Evolutionary conservation across 2,888 invertebrate species (phyloP), one percentile per base, ranked within the genome.

Genomic region (Steinernema scapterisci): DNA sequence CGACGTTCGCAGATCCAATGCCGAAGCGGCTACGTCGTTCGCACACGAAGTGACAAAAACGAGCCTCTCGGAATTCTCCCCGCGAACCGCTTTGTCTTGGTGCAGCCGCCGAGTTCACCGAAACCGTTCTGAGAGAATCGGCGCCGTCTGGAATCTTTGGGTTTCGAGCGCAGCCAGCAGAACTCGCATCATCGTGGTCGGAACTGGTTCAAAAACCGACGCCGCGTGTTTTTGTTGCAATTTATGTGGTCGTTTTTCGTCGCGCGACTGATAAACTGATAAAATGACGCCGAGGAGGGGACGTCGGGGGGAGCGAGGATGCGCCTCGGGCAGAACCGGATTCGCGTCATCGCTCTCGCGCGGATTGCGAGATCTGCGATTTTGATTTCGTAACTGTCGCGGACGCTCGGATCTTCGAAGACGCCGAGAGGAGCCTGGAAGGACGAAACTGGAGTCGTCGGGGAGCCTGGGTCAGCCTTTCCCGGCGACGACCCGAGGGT

Each of bases 191-290:
- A 63, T 63, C 63, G 63, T 16, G 31, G 63, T 16, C 48, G 48
- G 25, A 63, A 63, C 63, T 63, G 63, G 63, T 63, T 63, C 63
- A 38, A 38, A 63, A 63, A 63, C 21, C 63, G 63, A 31, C 63
- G 48, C 48, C 48, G 19, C 48, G 31, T 63, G 63, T 63, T 63
- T 48, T 54, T 63, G 63, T 63, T 63, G 63, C 63, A 63, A 63
- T 63, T 63, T 31, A 9, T n/a, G 52, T 23, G 52, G 38, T 16
- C 48, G 13, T 63, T 63, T 63, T 63, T 63, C 63, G 63, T 63
- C 38, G 63, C 63, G 63, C 63, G 63, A 63, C 63, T 63, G 63
- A 63, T 63, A 63, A 63, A 63, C 27, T 63, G 63, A 63, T 63
- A 63, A 63, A 48, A 25, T 63, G 63, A 31, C 31, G 63, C 27